Base-by-base conservation (phyloP, 2,888 invertebrate genomes). In the Dusona sp. region DNA sequence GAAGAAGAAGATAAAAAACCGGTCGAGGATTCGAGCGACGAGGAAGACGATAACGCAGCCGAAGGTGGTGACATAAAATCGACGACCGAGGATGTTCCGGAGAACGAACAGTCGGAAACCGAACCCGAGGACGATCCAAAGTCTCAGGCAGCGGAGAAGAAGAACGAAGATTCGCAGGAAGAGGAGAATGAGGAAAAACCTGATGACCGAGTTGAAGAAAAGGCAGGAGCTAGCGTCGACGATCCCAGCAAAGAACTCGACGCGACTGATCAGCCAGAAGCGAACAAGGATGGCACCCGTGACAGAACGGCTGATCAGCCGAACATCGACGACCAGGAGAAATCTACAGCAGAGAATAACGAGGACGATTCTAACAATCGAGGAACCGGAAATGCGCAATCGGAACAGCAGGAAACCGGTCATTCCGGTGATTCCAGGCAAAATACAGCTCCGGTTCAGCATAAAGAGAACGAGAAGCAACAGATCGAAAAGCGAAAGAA, bases 321-420 rank as follows among this genome's bases (percentile, higher is more conserved):
- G 0, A 94, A 95, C 86, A 95, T 95, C 61, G 94, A 95, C 83
- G 95, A 95, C 65, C 95, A 89, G 36, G 88, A 89, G 29, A 29
- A 89, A n/a, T 70, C 95, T 0, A 93, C 95, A 0, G 94, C 95
- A 0, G 95, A 95, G 25, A 95, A 94, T 68, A 95, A 94, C 0
- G 95, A 96, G 83, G 95, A 95, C 65, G 95, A 95, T 0, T 96
- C 96, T 89, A 95, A 95, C 67, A 96, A 96, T 85, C 96, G 97
- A 85, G 96, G 96, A 0, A 95, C 96, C 2, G 98, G 98, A 0
- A 96, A 97, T 73, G 96, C 97, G 0, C 97, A 98, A 90, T 95
- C 97, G 86, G 97, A 97, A 89, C 95, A 97, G 90, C 96, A 96
- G 83, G 96, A 96, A 65, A 95, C 95, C 57, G 97, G 97, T 0